A percentile compares a stretch with the other conserved stretches of the same genome.
These are phyloP conservation scores for Pelodytes ibericus DNA, from an alignment of 2,797 vertebrate species.

Conservation along the genomic window DNA sequence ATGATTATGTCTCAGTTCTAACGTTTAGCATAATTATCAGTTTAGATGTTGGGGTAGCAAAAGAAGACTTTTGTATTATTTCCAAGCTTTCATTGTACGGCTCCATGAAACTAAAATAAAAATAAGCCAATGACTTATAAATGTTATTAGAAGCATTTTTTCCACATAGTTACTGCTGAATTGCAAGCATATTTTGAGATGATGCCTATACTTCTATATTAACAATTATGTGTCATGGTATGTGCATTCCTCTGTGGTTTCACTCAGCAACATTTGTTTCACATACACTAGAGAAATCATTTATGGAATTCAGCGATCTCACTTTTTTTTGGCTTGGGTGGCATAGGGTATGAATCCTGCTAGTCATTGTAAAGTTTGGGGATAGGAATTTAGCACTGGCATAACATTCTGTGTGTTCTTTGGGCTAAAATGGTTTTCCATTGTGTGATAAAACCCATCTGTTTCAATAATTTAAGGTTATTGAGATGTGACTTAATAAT, in stretches of 20 bases:
- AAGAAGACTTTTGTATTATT: no score
- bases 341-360: slow-evolving; percentile 20
- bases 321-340: slow-evolving; percentile 9
- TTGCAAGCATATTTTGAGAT: slow-evolving; percentile 12
- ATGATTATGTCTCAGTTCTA: no score
- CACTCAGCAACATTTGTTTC: slow-evolving; percentile 3
- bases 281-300: slow-evolving; percentile 4
- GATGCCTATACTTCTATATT: slow-evolving; percentile 1
- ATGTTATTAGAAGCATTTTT: slow-evolving; percentile 13
- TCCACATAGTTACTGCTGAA: slow-evolving; percentile 4
- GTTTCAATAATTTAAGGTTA: slow-evolving; percentile 1
- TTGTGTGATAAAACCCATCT: slow-evolving; percentile 10
- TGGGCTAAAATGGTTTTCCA: slow-evolving; percentile 15
- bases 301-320: slow-evolving; percentile 12
- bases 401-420: slow-evolving; percentile 1
- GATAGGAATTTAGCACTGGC: neutral
- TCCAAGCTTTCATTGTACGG: no score
- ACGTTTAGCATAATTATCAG: no score
- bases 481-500: neutral
- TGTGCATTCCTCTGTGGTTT: slow-evolving; percentile 14
- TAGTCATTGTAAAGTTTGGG: slow-evolving; percentile 10
- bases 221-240: slow-evolving; percentile 17
- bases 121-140: neutral
- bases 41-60: no score
- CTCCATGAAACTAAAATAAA: slow-evolving; percentile 9